phyloP scores from a whole-genome alignment of 2,888 invertebrate species.

The Parnassius apollo region DNA sequence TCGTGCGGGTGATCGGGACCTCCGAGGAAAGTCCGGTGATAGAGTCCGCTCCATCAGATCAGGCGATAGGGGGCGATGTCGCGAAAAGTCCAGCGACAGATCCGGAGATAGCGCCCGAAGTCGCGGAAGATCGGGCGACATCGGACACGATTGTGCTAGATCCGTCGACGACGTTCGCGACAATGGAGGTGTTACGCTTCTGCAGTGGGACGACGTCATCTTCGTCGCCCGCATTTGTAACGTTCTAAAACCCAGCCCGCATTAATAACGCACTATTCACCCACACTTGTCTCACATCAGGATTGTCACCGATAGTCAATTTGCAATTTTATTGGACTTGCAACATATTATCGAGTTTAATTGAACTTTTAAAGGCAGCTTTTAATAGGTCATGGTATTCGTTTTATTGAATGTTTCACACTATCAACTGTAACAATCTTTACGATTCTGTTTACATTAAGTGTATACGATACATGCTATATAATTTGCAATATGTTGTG shows the following conservation, averaged over 20 bases:
- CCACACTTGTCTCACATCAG: conserved; percentile 12
- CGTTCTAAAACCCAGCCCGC: conserved; percentile 35
- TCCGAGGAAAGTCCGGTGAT: conserved; percentile 69
- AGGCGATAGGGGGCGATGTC: conserved; percentile 67
- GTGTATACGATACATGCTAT: background rate
- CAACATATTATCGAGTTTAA: background rate
- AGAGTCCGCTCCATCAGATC: conserved; percentile 60
- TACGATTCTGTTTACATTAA: conserved; percentile 18
- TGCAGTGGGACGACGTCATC: conserved; percentile 77
- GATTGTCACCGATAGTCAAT: conserved; percentile 3
- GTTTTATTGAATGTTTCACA: conserved; percentile 12
- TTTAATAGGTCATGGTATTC: conserved; percentile 17
- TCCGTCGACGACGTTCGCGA: conserved; percentile 74
- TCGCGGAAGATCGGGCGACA: conserved; percentile 65
- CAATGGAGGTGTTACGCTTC: conserved; percentile 75
- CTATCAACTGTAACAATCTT: conserved; percentile 18
- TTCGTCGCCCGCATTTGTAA: conserved; percentile 71
- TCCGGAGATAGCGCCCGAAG: conserved; percentile 69
- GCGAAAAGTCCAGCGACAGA: conserved; percentile 53
- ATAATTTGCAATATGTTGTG: background rate
- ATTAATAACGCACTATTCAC: conserved; percentile 24
- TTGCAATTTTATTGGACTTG: conserved; percentile 12
- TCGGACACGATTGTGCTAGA: conserved; percentile 43
- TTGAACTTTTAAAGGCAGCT: conserved; percentile 7
- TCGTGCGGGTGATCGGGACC: conserved; percentile 78